Percentiles rank a stretch among this genome's conserved stretches.
Conservation (phyloP, 2,797 vertebrate species). For the Falco rusticolus region DNA sequence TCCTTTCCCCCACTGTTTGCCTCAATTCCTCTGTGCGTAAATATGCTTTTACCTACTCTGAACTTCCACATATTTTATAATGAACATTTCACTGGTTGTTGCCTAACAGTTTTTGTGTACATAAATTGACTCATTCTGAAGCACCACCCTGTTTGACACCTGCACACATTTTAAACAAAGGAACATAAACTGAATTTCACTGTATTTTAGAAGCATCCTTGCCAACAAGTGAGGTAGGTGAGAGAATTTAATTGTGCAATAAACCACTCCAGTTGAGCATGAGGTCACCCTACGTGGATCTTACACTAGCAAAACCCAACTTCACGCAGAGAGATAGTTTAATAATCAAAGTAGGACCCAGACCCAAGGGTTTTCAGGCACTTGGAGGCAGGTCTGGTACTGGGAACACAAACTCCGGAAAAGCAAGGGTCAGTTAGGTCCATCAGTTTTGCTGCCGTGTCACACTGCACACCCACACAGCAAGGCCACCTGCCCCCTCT, state of each 20-base stretch:
- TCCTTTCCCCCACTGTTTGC: not conserved
- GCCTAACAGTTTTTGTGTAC: not conserved
- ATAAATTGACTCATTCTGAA: not conserved
- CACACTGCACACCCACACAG: rapidly evolving
- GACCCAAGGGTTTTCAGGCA: not conserved
- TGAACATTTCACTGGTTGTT: not conserved
- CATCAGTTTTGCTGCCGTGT: rapidly evolving
- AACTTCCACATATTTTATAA: not conserved
- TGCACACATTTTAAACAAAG: not conserved
- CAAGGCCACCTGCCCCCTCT: rapidly evolving
- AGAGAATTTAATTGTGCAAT: not conserved
- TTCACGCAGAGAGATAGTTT: not conserved
- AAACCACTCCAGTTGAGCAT: not conserved
- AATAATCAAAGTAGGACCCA: not conserved
- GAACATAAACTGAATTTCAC: not conserved
- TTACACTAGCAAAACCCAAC: not conserved
- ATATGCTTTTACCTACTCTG: not conserved
- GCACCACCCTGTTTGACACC: not conserved
- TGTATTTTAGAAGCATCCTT: not conserved
- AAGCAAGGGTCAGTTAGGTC: not conserved
- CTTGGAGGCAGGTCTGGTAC: not conserved
- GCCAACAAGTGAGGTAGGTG: not conserved
- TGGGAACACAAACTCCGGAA: not conserved
- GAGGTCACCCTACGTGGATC: not conserved
- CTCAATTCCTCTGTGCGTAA: not conserved